phyloP scores from a whole-genome alignment of 2,888 invertebrate genomes.

The Ommatoiulus sabulosus region DNA sequence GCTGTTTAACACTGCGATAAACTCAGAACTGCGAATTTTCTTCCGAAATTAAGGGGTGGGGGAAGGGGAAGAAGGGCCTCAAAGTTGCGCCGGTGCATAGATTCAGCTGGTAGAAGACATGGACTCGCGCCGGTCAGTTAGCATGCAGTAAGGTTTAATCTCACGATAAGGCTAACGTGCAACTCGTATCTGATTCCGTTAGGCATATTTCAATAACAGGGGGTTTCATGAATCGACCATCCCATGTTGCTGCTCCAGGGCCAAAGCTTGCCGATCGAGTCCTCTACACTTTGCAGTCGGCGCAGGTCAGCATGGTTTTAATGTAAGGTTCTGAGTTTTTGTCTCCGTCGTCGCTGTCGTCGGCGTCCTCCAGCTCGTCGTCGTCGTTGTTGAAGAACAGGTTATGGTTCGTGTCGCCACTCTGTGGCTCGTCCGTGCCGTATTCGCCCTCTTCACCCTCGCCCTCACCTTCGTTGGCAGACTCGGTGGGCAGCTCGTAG shows the following conservation, averaged over 20 bases:
- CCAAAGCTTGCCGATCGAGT: not conserved
- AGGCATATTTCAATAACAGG: not conserved
- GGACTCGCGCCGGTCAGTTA: no score
- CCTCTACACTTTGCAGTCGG: not conserved
- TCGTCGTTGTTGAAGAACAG: constrained; percentile 55
- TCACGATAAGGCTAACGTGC: no score
- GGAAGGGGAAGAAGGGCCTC: not conserved
- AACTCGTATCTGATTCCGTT: no score
- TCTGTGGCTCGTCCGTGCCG: constrained; percentile 55
- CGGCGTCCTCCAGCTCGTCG: constrained; percentile 58
- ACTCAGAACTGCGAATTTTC: no score
- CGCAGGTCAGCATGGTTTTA: not conserved
- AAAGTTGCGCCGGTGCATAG: not conserved
- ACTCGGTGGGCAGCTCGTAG: constrained; percentile 70
- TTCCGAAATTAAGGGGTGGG: no score
- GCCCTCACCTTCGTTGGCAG: constrained; percentile 58
- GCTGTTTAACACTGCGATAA: no score
- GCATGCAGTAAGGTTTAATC: no score
- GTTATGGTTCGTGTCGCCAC: constrained; percentile 25
- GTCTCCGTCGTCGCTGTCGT: constrained; percentile 60
- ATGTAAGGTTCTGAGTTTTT: constrained; percentile 56
- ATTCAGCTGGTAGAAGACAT: not conserved
- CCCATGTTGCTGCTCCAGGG: not conserved
- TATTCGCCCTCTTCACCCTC: constrained; percentile 59
- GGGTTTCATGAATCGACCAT: not conserved